Conservation (phyloP, 1,140 invertebrate species). For the Hydropsyche tenuis region DNA sequence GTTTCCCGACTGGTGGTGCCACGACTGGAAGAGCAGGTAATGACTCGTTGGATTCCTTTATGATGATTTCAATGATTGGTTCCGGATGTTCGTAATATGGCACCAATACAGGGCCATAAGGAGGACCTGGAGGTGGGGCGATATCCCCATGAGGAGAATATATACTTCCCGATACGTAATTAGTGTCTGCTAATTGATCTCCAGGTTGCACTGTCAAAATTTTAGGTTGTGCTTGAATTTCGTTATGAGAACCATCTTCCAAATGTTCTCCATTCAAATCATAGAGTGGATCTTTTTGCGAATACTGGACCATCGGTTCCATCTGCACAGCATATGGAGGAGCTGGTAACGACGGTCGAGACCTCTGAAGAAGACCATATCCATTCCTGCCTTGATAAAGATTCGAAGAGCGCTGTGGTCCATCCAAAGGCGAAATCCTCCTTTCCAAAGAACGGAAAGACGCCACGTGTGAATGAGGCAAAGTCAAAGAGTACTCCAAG, state of each 20-base stretch:
- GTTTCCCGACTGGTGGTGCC: slow-evolving; percentile 61
- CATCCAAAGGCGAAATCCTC: slow-evolving; percentile 53
- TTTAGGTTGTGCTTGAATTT: slow-evolving; percentile 62
- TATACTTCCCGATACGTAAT: slow-evolving; percentile 56
- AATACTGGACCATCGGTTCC: slow-evolving; percentile 80
- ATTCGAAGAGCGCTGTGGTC: slow-evolving; percentile 46
- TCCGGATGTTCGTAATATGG: slow-evolving; percentile 81
- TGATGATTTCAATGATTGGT: slow-evolving; percentile 90
- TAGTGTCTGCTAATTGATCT: slow-evolving; percentile 59
- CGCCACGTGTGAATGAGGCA: slow-evolving; percentile 61
- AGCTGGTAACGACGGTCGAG: slow-evolving; percentile 59
- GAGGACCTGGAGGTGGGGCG: slow-evolving; percentile 58
- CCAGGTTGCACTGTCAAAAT: slow-evolving; percentile 63
- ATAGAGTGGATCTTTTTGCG: slow-evolving; percentile 77
- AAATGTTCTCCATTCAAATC: slow-evolving; percentile 62
- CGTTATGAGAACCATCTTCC: slow-evolving; percentile 60
- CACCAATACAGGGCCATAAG: slow-evolving; percentile 61
- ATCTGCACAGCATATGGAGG: slow-evolving; percentile 80
- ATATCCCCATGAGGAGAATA: slow-evolving; percentile 57
- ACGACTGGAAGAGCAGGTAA: slow-evolving; percentile 71
- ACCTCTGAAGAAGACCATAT: slow-evolving; percentile 57
- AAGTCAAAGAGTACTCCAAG: slow-evolving; percentile 63
- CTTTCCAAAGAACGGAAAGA: slow-evolving; percentile 60
- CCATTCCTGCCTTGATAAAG: slow-evolving; percentile 50
- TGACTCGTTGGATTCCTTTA: slow-evolving; percentile 85